Evolutionary conservation across 2,888 invertebrate genomes (phyloP).

Genomic region (Brachylomia viminalis): DNA sequence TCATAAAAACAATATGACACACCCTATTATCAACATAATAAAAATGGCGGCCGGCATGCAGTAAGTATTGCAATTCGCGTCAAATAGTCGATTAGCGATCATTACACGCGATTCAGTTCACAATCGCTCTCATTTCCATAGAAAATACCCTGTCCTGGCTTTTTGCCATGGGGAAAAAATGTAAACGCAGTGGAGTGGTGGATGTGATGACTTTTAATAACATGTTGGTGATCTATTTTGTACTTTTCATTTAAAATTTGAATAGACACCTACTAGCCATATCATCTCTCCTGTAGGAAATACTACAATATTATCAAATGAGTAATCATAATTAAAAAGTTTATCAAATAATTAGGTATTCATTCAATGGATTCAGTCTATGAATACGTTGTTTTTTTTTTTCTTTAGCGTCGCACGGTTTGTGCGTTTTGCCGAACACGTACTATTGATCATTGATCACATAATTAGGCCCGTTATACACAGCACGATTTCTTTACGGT

Average conservation of each 20-base stretch:
- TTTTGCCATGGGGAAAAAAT: conserved; percentile 59
- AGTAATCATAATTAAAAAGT: not conserved
- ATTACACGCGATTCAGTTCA: conserved; percentile 64
- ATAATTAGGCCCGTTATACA: too few relatives aligned
- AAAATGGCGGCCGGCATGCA: conserved; percentile 27
- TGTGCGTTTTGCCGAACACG: too few relatives aligned
- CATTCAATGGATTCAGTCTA: not conserved
- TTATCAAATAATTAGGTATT: not conserved
- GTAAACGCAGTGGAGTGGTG: conserved; percentile 5
- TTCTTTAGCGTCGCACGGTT: too few relatives aligned
- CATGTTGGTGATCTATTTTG: not conserved
- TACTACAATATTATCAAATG: not conserved
- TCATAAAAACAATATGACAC: not conserved
- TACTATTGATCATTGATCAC: too few relatives aligned
- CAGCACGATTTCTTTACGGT: too few relatives aligned
- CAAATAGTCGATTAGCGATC: conserved; percentile 71
- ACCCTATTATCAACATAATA: not conserved
- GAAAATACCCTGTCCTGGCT: conserved; percentile 61
- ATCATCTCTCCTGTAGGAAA: not conserved
- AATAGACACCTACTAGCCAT: not conserved
- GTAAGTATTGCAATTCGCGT: conserved; percentile 52
- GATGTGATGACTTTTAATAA: not conserved
- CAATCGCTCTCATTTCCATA: conserved; percentile 68
- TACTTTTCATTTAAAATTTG: not conserved
- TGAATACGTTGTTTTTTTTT: not conserved